A percentile compares a stretch with the other conserved stretches of the same genome.
Conservation (phyloP, 2,113 vertebrate species). For the Seriola quinqueradiata region DNA sequence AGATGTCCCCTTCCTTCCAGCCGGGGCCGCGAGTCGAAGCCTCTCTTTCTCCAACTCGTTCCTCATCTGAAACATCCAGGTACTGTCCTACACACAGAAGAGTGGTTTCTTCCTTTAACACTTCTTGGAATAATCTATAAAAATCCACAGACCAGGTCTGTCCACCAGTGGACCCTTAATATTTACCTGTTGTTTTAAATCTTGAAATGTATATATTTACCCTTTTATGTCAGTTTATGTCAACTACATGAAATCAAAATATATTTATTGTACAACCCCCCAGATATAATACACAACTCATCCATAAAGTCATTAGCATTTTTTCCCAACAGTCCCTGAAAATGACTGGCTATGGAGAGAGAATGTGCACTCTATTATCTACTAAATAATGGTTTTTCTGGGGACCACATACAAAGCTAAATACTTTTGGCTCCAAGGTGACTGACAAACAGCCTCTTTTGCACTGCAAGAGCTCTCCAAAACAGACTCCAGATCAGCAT, state of each 20-base stretch:
- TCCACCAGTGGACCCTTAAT: conserved; percentile 49
- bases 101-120: conserved; percentile 64
- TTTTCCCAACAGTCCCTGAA: neutral
- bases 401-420: conserved; percentile 18
- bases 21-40: neutral
- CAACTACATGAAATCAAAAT: conserved; percentile 9
- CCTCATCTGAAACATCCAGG: conserved; percentile 31
- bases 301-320: conserved; percentile 1
- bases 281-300: neutral
- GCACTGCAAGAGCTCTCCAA: conserved; percentile 35
- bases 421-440: conserved; percentile 28
- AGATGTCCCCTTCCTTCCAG: neutral
- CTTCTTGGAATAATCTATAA: conserved; percentile 59
- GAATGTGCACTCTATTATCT: conserved; percentile 8
- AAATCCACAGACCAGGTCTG: conserved; percentile 53
- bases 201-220: neutral
- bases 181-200: conserved; percentile 14
- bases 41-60: conserved; percentile 55
- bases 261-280: neutral
- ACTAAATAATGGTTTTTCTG: conserved; percentile 12
- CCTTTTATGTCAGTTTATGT: neutral
- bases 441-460: conserved; percentile 15
- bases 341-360: neutral
- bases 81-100: conserved; percentile 47
- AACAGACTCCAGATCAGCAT: conserved; percentile 41